These are phyloP conservation scores for Gephyroberyx darwinii DNA, from an alignment of 2,797 vertebrate genomes.

Conservation along the genomic window DNA sequence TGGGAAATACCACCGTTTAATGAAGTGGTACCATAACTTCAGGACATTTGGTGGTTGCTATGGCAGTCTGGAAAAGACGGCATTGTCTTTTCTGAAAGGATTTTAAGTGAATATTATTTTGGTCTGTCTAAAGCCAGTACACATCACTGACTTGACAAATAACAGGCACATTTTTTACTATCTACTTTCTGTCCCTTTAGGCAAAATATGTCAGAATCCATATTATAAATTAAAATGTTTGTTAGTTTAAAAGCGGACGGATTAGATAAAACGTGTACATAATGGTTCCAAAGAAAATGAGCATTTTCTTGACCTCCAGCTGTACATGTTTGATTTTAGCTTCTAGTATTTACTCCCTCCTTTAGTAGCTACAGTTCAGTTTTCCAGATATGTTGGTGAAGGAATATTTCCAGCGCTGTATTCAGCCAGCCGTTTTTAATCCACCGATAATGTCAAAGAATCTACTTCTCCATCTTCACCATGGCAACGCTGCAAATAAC, in stretches of 20 bases:
- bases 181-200: not conserved
- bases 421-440: conserved; percentile 41
- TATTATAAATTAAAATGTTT: conserved; percentile 14
- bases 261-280: not conserved
- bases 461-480: conserved; percentile 51
- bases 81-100: conserved; percentile 10
- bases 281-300: too few species aligned
- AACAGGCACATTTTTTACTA: conserved; percentile 23
- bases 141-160: conserved; percentile 35
- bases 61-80: conserved; percentile 16
- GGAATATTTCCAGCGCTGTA: conserved; percentile 14
- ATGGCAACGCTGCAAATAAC: conserved; percentile 51
- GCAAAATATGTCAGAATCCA: conserved; percentile 21
- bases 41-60: conserved; percentile 43
- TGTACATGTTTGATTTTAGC: not conserved
- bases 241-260: conserved; percentile 12
- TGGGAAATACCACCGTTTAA: conserved; percentile 41
- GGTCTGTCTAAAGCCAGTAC: conserved; percentile 44
- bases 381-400: too few species aligned
- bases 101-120: conserved; percentile 43
- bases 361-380: too few species aligned
- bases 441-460: conserved; percentile 24
- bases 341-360: too few species aligned
- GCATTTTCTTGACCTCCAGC: not conserved
- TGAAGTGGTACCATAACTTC: conserved; percentile 35